A percentile compares a stretch with the other conserved stretches of the same genome.
phyloP scores from a whole-genome alignment of 1,140 invertebrate species.

The Drosophila elegans region DNA sequence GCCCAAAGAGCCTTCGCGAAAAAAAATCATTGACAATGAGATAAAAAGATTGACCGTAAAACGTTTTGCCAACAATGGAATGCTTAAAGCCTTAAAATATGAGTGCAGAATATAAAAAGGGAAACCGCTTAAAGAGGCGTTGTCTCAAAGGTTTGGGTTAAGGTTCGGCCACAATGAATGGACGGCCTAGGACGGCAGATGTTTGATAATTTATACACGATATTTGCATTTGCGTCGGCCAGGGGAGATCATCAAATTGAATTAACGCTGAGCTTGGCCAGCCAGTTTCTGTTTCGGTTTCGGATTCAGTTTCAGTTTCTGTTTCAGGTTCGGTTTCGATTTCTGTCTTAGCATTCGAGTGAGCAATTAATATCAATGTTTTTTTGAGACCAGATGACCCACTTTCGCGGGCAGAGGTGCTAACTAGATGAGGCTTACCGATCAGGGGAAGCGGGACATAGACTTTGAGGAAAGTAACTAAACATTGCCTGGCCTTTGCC shows the following conservation, averaged over 20 bases:
- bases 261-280: slow-evolving; percentile 53
- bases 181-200: slow-evolving; percentile 40
- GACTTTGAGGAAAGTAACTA: slow-evolving; percentile 60
- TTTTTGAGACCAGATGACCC: slow-evolving; percentile 56
- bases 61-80: slow-evolving; percentile 58
- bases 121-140: slow-evolving; percentile 51
- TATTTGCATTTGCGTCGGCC: slow-evolving; percentile 69
- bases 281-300: slow-evolving; percentile 35
- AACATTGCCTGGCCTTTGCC: slow-evolving; percentile 32
- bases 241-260: slow-evolving; percentile 66
- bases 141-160: slow-evolving; percentile 50
- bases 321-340: slow-evolving; percentile 36
- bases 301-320: slow-evolving; percentile 28
- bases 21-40: slow-evolving; percentile 38
- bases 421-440: slow-evolving; percentile 51
- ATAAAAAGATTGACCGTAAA: slow-evolving; percentile 61
- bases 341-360: slow-evolving; percentile 20
- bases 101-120: slow-evolving; percentile 54
- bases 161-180: slow-evolving; percentile 46
- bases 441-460: neutral
- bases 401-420: slow-evolving; percentile 71
- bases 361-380: slow-evolving; percentile 47
- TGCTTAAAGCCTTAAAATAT: slow-evolving; percentile 48
- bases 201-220: slow-evolving; percentile 70
- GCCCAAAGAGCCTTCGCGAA: slow-evolving; percentile 33